These are phyloP conservation scores for Gisinianus flammeolus DNA, from an alignment of 2,888 invertebrate genomes.

Conservation along the genomic window DNA sequence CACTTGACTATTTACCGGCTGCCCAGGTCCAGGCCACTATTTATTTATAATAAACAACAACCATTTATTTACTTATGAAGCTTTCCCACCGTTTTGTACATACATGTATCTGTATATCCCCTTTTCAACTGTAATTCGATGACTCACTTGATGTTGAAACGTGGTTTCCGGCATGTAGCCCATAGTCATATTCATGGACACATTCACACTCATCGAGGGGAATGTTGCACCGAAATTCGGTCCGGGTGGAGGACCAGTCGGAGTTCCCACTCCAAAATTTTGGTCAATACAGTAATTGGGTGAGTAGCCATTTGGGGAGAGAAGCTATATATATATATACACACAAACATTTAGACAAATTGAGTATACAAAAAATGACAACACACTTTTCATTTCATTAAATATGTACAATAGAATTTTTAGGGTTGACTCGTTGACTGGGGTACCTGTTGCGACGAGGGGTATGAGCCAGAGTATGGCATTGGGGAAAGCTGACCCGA, in stretches of 20 bases:
- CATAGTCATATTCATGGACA: conserved; percentile 98
- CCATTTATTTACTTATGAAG: neutral
- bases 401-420: neutral
- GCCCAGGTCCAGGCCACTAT: conserved; percentile 36
- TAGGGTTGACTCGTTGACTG: no score
- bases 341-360: no score
- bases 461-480: conserved; percentile 58
- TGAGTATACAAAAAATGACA: no score
- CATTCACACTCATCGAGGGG: conserved; percentile 95
- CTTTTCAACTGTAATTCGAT: neutral
- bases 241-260: conserved; percentile 59
- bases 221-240: conserved; percentile 66
- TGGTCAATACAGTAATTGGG: conserved; percentile 59
- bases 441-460: conserved; percentile 55
- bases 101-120: neutral
- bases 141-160: conserved; percentile 52
- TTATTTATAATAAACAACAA: neutral
- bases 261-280: conserved; percentile 52
- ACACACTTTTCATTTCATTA: no score
- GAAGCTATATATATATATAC: conserved; percentile 38
- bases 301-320: conserved; percentile 59
- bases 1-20: conserved; percentile 26
- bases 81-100: neutral
- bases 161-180: conserved; percentile 58
- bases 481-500: conserved; percentile 64